Base-by-base conservation (phyloP, 2,113 vertebrate genomes). In the Phrynosoma blainvillii region DNA sequence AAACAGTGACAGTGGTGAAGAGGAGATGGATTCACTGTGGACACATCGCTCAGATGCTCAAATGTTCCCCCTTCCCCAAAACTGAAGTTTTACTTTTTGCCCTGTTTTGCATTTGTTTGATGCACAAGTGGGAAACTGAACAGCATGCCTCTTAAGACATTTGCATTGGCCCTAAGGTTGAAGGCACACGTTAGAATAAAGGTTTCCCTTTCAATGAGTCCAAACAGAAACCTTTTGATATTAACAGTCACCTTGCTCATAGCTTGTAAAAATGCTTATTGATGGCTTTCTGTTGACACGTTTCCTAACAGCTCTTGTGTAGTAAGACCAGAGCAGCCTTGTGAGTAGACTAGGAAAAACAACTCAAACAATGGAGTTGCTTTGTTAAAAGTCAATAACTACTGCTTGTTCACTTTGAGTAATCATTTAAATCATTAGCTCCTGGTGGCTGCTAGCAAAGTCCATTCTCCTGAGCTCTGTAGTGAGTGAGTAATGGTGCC, bases 231-330 rank as follows among this genome's bases (percentile, higher is more conserved):
- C 73, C 11, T 30, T 59, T 20, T 40, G 30, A 59, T 73, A 36
- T 30, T 47, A 25, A 56, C 65, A 79, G 65, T 73, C 23, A 21
- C 32, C 70, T 81, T 80, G 70, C 52, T 30, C 66, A 21, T 42
- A 7, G 3, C 52, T 21, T 84, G 52, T 56, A 84, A n/a, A 73
- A 25, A 71, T 18, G 4, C 16, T 25, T 23, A 25, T 12, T 1
- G 0, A 25, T 13, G 0, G 3, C 11, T 65, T 54, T 84, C 47
- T 21, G 32, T 10, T 13, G 1, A 79, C 54, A 0, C 0, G 0
- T 59, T 36, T 13, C 42, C 6, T 0, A 40, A 4, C 14, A 70
- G 71, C 68, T 0, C 4, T 87, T 52, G 20, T 2, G 10, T 47
- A 42, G 74, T 71, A 82, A 32, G 86, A 70, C 56, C 0, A 0